Conservation (phyloP, 2,888 invertebrate genomes). For the Cantharis nigra region DNA sequence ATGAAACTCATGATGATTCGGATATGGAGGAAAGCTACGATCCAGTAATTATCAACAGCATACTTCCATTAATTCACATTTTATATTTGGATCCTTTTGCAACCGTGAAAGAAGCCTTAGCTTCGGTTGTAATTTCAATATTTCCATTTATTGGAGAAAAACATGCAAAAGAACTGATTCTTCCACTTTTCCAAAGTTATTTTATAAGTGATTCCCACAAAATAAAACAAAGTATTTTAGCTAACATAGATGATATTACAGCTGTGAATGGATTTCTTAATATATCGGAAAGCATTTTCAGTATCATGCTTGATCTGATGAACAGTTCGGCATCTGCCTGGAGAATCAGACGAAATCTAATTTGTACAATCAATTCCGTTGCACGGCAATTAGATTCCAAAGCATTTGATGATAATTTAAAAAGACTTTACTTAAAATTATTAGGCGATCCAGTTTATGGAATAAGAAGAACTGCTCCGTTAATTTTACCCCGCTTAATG, state of each 20-base stretch:
- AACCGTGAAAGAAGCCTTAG: conserved; percentile 45
- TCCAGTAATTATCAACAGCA: conserved; percentile 42
- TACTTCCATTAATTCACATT: conserved; percentile 42
- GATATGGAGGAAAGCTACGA: conserved; percentile 41
- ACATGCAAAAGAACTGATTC: conserved; percentile 44
- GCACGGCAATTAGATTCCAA: conserved; percentile 43
- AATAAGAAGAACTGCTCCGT: conserved; percentile 47
- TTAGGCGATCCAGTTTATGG: conserved; percentile 49
- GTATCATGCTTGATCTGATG: conserved; percentile 45
- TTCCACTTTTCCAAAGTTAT: conserved; percentile 45
- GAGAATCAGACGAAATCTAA: conserved; percentile 48
- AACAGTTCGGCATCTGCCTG: conserved; percentile 46
- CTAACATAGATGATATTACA: conserved; percentile 43
- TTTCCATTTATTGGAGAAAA: conserved; percentile 42
- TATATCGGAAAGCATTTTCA: conserved; percentile 45
- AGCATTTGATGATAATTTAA: conserved; percentile 47
- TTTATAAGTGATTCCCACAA: conserved; percentile 45
- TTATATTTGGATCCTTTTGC: conserved; percentile 41
- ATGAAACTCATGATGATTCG: conserved; percentile 36
- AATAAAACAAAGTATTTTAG: conserved; percentile 48
- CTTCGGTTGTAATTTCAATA: conserved; percentile 43
- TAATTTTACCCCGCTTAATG: conserved; percentile 48
- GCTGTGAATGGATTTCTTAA: conserved; percentile 41
- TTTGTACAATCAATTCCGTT: conserved; percentile 48
- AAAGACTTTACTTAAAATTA: conserved; percentile 46